Evolutionary conservation across 2,888 invertebrate genomes (phyloP).

Genomic region (Drosophila infuscata): DNA sequence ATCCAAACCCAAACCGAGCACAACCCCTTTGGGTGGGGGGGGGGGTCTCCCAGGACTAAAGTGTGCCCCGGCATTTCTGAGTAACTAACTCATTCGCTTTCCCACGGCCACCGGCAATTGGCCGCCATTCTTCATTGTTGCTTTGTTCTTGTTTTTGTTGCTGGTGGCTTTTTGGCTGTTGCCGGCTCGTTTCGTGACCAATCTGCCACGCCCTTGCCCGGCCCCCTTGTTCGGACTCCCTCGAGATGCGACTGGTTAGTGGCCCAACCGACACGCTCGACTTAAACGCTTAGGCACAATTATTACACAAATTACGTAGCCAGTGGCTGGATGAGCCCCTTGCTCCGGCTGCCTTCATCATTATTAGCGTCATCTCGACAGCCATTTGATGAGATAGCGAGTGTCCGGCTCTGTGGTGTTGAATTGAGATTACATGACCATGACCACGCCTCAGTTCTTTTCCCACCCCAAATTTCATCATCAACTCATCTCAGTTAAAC

Average conservation of each 20-base stretch:
- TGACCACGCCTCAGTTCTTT: conserved; percentile 19
- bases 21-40: neutral
- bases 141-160: conserved; percentile 45
- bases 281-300: conserved; percentile 80
- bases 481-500: conserved; percentile 56
- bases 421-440: conserved; percentile 54
- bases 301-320: conserved; percentile 76
- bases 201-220: conserved; percentile 30
- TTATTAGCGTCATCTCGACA: conserved; percentile 68
- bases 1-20: neutral
- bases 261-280: conserved; percentile 69
- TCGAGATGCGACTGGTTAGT: conserved; percentile 66
- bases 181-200: conserved; percentile 45
- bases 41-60: conserved; percentile 11
- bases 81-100: conserved; percentile 57
- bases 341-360: conserved; percentile 35
- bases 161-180: conserved; percentile 42
- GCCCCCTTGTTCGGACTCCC: conserved; percentile 42
- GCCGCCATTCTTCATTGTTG: conserved; percentile 51
- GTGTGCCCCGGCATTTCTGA: conserved; percentile 37
- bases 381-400: conserved; percentile 56
- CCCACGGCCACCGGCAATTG: conserved; percentile 48
- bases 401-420: conserved; percentile 61
- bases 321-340: neutral
- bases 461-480: conserved; percentile 58